A percentile compares a stretch with the other conserved stretches of the same genome.
Conservation (phyloP, 2,888 invertebrate species). For the Sesamia inferens region DNA sequence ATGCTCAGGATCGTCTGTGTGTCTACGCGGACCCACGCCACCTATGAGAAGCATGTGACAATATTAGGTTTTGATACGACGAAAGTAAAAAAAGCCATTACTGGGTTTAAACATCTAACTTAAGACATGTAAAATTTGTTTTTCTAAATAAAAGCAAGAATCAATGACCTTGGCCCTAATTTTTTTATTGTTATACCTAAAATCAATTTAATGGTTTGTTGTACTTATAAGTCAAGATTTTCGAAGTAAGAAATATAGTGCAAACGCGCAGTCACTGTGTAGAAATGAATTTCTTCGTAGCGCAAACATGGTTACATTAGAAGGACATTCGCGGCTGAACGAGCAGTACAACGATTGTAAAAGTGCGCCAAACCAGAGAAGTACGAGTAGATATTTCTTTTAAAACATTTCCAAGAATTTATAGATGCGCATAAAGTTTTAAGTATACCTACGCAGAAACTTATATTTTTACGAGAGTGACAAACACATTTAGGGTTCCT, state of each 20-base stretch:
- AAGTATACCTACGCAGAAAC: conserved; percentile 30
- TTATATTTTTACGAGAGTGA: conserved; percentile 46
- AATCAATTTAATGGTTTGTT: neutral
- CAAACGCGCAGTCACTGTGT: neutral
- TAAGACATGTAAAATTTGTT: neutral
- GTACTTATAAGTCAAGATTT: neutral
- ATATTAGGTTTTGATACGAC: neutral
- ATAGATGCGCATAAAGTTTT: conserved; percentile 38
- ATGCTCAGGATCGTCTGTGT: conserved; percentile 98
- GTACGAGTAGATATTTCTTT: conserved; percentile 35
- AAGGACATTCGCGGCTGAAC: conserved; percentile 38
- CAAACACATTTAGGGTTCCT: conserved; percentile 42
- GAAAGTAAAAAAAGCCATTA: neutral
- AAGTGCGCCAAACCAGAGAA: conserved; percentile 48
- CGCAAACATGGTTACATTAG: conserved; percentile 21
- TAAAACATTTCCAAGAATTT: conserved; percentile 41
- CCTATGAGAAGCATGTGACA: conserved; percentile 86
- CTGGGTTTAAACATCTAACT: neutral
- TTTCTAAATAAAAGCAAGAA: neutral
- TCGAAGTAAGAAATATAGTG: neutral
- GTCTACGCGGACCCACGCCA: conserved; percentile 98
- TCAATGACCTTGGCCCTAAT: neutral
- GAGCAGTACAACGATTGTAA: conserved; percentile 37
- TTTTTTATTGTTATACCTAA: neutral
- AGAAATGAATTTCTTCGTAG: conserved; percentile 24